Base-by-base conservation (phyloP, 1,140 invertebrate genomes). In the Spodoptera frugiperda region DNA sequence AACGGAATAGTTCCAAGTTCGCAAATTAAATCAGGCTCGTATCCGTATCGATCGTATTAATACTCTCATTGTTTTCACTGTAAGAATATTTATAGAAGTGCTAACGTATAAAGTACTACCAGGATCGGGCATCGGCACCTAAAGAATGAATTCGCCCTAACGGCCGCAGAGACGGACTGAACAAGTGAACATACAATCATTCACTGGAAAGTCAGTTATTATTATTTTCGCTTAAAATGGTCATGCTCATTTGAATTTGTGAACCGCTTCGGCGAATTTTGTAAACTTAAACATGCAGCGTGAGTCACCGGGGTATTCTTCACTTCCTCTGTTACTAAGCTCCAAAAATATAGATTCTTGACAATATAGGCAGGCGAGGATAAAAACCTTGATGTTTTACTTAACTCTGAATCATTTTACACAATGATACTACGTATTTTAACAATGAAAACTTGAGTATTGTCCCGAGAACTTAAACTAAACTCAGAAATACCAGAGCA, bases 181-280 rank as follows among this genome's bases (percentile, higher is more conserved):
- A 51, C 33, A 51, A 8, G 15, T 51, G 48, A 65, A 65, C 19
- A 48, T 44, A 48, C 61, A 65, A 48, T 65, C 61, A 49, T 65
- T 49, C 48, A 68, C 14, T 51, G 65, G 46, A 51, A 68, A 68
- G 25, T 68, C 33, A 10, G 48, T 21, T 15, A 30, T 68, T 53
- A 53, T 68, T 51, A 68, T 53, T 68, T 51, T 68, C 48, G 46
- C 48, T 68, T 17, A 21, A 68, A 51, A 68, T 21, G 48, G 65
- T 68, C 65, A 68, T 33, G 65, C 65, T 53, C 48, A 68, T 30
- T 68, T 68, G 48, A 68, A 68, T 68, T 68, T 48, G 48, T 51
- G 14, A 68, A 53, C 6, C 30, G 65, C 39, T 68, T 68, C 65
- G 46, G 15, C 65, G 65, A 51, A 68, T 68, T 67, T 67, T 19